phyloP scores from a whole-genome alignment of 2,888 invertebrate species.

The Apamea sordens region DNA sequence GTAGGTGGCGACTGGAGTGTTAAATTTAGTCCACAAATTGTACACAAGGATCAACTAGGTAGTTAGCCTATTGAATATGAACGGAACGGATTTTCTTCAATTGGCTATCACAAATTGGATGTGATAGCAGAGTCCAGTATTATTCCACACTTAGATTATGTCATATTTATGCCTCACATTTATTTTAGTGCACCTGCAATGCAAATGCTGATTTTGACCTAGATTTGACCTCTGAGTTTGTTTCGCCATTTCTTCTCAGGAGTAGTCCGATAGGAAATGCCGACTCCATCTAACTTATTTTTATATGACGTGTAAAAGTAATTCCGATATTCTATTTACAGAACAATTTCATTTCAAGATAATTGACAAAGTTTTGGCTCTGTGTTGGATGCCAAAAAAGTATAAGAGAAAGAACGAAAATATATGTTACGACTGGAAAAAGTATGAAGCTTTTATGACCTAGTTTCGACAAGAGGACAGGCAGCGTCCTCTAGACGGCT shows the following conservation, averaged over 20 bases:
- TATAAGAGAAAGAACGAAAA: background rate
- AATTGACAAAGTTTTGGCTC: background rate
- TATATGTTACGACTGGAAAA: background rate
- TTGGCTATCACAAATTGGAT: conserved; percentile 49
- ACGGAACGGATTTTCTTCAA: conserved; percentile 48
- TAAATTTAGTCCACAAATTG: conserved; percentile 44
- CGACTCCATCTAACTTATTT: no score
- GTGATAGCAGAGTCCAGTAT: background rate
- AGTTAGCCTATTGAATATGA: conserved; percentile 16
- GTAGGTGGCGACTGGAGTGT: conserved; percentile 12
- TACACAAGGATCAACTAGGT: conserved; percentile 20
- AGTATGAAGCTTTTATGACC: background rate
- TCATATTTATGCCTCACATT: no score
- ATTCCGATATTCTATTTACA: no score
- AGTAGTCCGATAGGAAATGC: no score
- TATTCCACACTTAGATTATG: conserved; percentile 14
- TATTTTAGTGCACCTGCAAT: no score
- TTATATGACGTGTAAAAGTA: no score
- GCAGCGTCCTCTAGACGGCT: no score
- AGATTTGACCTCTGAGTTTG: no score
- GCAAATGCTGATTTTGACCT: no score
- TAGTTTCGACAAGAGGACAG: background rate
- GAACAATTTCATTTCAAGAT: background rate
- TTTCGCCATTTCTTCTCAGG: no score
- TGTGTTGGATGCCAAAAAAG: conserved; percentile 21